Base-by-base conservation (phyloP, 2,888 invertebrate genomes). In the Drosophila rubida region DNA sequence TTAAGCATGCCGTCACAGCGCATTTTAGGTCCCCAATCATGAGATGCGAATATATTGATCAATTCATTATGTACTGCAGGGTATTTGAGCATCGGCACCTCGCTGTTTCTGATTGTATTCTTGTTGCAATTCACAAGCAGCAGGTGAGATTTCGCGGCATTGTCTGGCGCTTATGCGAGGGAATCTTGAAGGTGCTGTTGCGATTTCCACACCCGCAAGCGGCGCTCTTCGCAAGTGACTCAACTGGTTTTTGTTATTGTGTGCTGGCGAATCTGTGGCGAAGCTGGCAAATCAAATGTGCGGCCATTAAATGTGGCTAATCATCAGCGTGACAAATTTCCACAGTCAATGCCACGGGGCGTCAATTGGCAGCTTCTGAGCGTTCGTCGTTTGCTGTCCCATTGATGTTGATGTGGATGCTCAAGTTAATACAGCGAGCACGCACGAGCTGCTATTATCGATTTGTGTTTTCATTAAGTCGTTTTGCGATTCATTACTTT, bases 201-300 rank as follows among this genome's bases (percentile, higher is more conserved):
- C 9, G 32, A 4, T 41, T 3, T 55, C 19, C 39, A 35, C 19
- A 22, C 49, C 23, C n/a, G 27, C 32, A 35, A 35, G 32, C 4
- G 23, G 39, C 13, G 19, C 39, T 46, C 49, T 41, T 30, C 37
- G 9, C 11, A 22, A 49, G 66, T 80, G 73, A 77, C 32, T 78
- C 70, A 80, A 61, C 51, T 16, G 57, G 41, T 55, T 69, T 59
- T 62, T 22, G n/a, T n/a, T n/a, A n/a, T n/a, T 63, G 45, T 39
- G 5, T 25, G 37, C 23, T 32, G 35, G 32, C 3, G 41, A 23
- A 23, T 11, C 16, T 41, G 19, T 19, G 16, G 7, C 41, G 44
- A 51, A 51, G 50, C 41, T 30, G 35, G 51, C 45, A 19, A 59
- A 45, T 73, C 46, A 48, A 54, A 55, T 55, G 16, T 53, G 53